phyloP scores from a whole-genome alignment of 2,113 vertebrate genomes.

The Chaenogobius annularis region DNA sequence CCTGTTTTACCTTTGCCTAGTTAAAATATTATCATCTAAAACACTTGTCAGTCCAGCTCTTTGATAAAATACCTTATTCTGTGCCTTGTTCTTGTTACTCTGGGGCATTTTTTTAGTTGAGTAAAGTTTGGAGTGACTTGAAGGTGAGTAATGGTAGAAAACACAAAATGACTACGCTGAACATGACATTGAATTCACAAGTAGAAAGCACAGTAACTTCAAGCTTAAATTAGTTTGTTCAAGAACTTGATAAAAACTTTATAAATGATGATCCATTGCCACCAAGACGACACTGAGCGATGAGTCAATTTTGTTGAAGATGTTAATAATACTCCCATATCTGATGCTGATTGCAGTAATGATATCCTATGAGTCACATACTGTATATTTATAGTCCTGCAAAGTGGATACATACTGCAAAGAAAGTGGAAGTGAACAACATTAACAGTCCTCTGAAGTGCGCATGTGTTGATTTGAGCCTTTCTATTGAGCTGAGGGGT shows the following conservation, averaged over 20 bases:
- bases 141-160: background rate
- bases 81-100: background rate
- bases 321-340: constrained; percentile 9
- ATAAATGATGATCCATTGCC: background rate
- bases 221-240: background rate
- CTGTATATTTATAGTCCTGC: constrained; percentile 7
- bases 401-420: background rate
- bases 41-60: background rate
- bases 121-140: background rate
- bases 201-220: background rate
- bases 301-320: constrained; percentile 2
- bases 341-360: background rate
- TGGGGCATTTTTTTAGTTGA: too few species aligned
- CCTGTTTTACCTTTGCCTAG: background rate
- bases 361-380: constrained; percentile 5
- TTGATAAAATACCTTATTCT: too few species aligned
- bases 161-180: background rate
- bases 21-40: too few species aligned
- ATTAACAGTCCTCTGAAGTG: background rate
- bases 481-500: background rate
- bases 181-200: constrained; percentile 3
- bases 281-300: constrained; percentile 5
- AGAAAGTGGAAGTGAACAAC: background rate
- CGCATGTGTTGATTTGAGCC: background rate
- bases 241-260: background rate